Conservation (phyloP, 2,797 vertebrate species). For the Glossophaga mutica region DNA sequence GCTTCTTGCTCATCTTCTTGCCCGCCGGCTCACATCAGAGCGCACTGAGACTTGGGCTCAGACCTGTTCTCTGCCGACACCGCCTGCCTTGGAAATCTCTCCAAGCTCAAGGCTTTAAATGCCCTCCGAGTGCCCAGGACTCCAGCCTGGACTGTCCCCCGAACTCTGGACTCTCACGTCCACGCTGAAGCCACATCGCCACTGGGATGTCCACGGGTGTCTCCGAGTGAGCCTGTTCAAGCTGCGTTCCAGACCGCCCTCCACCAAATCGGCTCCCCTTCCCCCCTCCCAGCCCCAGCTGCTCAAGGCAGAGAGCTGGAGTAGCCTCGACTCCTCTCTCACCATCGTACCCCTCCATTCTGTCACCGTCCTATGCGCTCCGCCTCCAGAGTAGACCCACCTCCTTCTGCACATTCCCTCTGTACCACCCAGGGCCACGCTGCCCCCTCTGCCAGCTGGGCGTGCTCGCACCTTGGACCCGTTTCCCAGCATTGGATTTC, state of each 20-base stretch:
- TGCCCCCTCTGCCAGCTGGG: neutral
- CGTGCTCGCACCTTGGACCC: no score
- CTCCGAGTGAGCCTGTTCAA: neutral
- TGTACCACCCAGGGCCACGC: no score
- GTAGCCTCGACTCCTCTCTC: fast-evolving
- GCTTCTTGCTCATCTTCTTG: neutral
- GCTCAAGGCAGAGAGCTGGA: neutral
- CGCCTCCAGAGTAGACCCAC: neutral
- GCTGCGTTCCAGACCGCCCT: neutral
- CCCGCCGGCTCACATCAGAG: neutral
- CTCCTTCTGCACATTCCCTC: neutral
- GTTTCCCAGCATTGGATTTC: neutral
- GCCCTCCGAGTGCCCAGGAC: fast-evolving
- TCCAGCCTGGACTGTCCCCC: neutral
- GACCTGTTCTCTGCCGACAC: no score
- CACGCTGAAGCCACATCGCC: fast-evolving
- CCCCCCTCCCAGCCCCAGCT: fast-evolving
- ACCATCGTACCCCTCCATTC: neutral
- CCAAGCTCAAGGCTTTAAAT: neutral
- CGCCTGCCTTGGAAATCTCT: neutral
- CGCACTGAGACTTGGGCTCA: neutral
- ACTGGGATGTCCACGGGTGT: fast-evolving
- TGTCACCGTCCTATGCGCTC: fast-evolving
- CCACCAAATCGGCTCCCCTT: neutral
- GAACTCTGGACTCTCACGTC: neutral